Evolutionary conservation across 2,888 invertebrate species (phyloP), one percentile per base, ranked within the genome.

Genomic region (Taenaris catops): DNA sequence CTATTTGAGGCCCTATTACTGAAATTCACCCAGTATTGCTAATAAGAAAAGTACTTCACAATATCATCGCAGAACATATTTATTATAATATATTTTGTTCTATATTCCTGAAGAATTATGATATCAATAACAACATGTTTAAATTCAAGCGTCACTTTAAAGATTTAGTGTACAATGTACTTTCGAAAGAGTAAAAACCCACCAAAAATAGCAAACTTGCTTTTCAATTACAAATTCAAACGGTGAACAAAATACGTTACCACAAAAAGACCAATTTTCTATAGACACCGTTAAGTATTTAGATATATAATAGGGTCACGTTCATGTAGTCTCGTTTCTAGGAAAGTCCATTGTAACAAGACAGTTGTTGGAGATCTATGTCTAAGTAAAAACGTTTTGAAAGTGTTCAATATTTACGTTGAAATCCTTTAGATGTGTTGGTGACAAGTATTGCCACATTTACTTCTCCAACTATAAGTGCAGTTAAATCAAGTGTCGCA

Each of bases 221-320:
- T 9, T 23, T n/a, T n/a, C 2, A 19, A 7, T 19, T 6, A 19
- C 19, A n/a, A 12, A 11, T 8, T 3, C 4, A 6, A 31, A 23
- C 23, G 23, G 31, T 31, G 23, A 23, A 31, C 21, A 23, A 31
- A 31, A 9, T 2, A 31, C 8, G 3, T 8, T 20, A n/a, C 14
- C 7, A 9, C 9, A 31, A 31, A 31, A 23, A 31, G 9, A 9
- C 21, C 4, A 28, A 9, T 31, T 21, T 14, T 29, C 21, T 21
- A n/a, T n/a, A 29, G 31, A 7, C 4, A 2, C 31, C 21, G 31
- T 31, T 23, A 29, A 10, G 23, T 31, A 7, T 23, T 31, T 23
- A 9, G 16, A 16, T 9, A 6, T 12, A 29, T 9, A 31, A 31
- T 31, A 31, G 31, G 16, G 31, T 31, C 31, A 31, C 31, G 31